These are phyloP conservation scores for Beroe ovata DNA, from an alignment of 37 sponge, comb jelly and placozoan species.

Conservation along the genomic window DNA sequence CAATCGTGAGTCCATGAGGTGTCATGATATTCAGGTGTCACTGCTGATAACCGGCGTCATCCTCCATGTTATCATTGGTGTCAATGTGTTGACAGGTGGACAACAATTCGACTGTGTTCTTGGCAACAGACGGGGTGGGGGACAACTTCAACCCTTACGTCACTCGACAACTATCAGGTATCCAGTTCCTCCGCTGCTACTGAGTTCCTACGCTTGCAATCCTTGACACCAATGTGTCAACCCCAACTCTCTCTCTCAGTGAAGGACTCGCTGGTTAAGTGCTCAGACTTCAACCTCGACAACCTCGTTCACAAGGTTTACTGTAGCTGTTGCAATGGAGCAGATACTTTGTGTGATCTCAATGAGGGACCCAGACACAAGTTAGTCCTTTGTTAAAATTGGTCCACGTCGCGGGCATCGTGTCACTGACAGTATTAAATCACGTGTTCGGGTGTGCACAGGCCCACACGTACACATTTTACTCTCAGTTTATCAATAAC, in stretches of 20 bases:
- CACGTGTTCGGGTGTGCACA: too few species aligned
- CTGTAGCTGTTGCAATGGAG: not conserved
- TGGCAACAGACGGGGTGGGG: conserved; percentile 44
- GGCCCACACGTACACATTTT: too few species aligned
- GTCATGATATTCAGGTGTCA: too few species aligned
- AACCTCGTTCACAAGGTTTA: conserved; percentile 38
- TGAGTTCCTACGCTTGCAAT: too few species aligned
- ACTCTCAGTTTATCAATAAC: too few species aligned
- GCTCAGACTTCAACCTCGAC: conserved; percentile 1
- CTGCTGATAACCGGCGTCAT: too few species aligned
- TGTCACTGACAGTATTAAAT: too few species aligned
- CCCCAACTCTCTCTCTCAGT: too few species aligned
- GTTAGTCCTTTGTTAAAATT: not conserved
- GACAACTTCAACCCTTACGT: conserved; percentile 65
- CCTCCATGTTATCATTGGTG: too few species aligned
- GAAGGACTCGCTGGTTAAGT: not conserved
- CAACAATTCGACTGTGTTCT: conserved; percentile 1
- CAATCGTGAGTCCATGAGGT: not conserved
- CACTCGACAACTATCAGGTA: conserved; percentile 9
- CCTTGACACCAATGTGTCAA: too few species aligned
- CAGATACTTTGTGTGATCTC: conserved; percentile 4
- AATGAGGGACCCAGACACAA: not conserved
- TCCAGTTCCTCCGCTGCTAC: too few species aligned
- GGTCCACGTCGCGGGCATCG: too few species aligned
- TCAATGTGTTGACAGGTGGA: conserved; percentile 49